A percentile compares a stretch with the other conserved stretches of the same genome.
Conservation (phyloP, 2,888 invertebrate genomes). For the Plusia festucae region DNA sequence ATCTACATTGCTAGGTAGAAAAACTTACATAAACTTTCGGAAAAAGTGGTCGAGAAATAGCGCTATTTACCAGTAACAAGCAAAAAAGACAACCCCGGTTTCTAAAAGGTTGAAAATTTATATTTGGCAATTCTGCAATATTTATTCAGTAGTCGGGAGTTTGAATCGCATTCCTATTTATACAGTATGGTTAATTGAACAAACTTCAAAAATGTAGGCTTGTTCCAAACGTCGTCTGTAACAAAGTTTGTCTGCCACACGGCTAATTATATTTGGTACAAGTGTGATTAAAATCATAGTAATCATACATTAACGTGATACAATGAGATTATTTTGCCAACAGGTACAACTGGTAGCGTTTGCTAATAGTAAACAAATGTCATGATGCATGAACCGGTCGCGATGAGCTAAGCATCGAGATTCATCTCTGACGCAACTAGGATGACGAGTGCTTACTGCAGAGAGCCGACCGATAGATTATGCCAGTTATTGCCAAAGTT, state of each 20-base stretch:
- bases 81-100: too few relatives aligned
- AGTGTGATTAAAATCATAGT: conserved; percentile 3
- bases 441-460: conserved; percentile 30
- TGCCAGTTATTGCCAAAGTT: conserved; percentile 40
- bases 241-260: not conserved
- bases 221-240: not conserved
- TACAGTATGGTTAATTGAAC: too few relatives aligned
- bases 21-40: too few relatives aligned
- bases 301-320: not conserved
- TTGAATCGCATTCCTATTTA: too few relatives aligned
- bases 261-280: not conserved
- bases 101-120: too few relatives aligned
- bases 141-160: too few relatives aligned
- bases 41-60: too few relatives aligned
- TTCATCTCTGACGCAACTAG: conserved; percentile 56
- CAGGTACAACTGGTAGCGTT: conserved; percentile 44
- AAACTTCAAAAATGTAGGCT: not conserved
- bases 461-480: conserved; percentile 12
- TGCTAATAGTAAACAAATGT: conserved; percentile 57
- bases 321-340: conserved; percentile 38
- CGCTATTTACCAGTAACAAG: too few relatives aligned
- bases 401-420: conserved; percentile 59
- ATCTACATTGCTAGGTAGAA: too few relatives aligned
- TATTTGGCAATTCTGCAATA: too few relatives aligned
- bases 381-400: conserved; percentile 57